Conservation (phyloP, 2,888 invertebrate species). For the Esperia sulphurella region DNA sequence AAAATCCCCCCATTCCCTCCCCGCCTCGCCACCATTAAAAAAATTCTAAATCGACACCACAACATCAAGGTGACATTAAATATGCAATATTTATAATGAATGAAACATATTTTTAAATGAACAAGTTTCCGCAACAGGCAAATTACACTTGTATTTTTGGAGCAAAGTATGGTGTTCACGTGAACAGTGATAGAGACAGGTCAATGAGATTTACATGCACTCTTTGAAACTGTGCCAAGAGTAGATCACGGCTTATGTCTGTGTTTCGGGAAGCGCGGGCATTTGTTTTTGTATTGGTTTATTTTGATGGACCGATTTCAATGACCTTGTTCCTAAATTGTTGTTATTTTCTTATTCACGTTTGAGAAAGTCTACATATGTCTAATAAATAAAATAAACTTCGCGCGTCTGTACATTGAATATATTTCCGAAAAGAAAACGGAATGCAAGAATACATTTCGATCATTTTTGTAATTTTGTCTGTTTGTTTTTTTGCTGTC, state of each 20-base stretch:
- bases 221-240: slow-evolving; percentile 39
- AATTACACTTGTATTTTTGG: slow-evolving; percentile 31
- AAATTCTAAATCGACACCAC: too few species aligned
- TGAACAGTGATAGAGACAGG: slow-evolving; percentile 20
- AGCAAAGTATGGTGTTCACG: slow-evolving; percentile 20
- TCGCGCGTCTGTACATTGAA: too few species aligned
- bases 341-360: too few species aligned
- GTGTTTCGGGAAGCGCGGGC: slow-evolving; percentile 3
- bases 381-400: too few species aligned
- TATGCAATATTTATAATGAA: neutral
- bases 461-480: too few species aligned
- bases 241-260: slow-evolving; percentile 11
- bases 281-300: slow-evolving; percentile 4
- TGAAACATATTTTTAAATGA: neutral
- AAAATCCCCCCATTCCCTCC: too few species aligned
- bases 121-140: slow-evolving; percentile 16
- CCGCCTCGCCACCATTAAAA: too few species aligned
- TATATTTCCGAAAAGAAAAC: too few species aligned
- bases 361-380: too few species aligned
- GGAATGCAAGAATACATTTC: too few species aligned
- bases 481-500: too few species aligned
- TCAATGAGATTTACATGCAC: slow-evolving; percentile 29
- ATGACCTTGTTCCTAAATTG: neutral
- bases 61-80: too few species aligned
- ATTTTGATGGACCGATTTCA: neutral